Evolutionary conservation across 2,113 vertebrate species (phyloP), one percentile per base, ranked within the genome.

Genomic region (Equus przewalskii): DNA sequence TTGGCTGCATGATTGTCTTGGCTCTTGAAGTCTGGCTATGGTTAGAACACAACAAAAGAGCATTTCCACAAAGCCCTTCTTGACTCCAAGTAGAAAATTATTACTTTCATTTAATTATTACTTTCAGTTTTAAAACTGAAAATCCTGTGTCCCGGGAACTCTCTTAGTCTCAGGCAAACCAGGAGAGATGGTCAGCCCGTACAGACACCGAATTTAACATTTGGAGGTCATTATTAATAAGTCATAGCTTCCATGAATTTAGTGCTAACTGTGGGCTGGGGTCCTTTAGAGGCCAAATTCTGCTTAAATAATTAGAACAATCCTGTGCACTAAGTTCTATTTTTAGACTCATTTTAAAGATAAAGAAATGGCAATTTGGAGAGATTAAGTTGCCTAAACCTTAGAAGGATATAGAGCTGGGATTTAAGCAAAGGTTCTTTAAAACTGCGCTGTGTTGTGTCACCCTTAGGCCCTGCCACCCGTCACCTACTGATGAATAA

Each of bases 51-150:
- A 85, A 76, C 19, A 44, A 19, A 91, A 33, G 70, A 64, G 94
- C 7, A 4, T 95, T 96, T 97, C 96, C 95, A 96, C 1, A 58
- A 96, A 93, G 62, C 73, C 78, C 21, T 83, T 51, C 65, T 82
- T 4, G 21, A 88, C 41, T 78, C 78, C 75, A 91, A 41, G 64
- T 73, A 85, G 75, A 96, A 97, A 94, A 91, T 70, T 46, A 91
- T 54, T 69, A 89, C 22, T 95, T 82, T 91, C 41, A 72, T 18
- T 94, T 54, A 54, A 33, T 81, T 72, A 81, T 72, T 54, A 41
- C 33, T 73, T 79, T 89, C 65, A 54, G 33, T 73, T 91, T 94
- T 92, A 95, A 94, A 96, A 46, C 22, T 70, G 60, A 76, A 86
- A 89, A 46, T 70, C 28, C 64, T 73, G 12, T 58, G 64, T 89